A percentile compares a stretch with the other conserved stretches of the same genome.
These are phyloP conservation scores for Scaptomyza pallida DNA, from an alignment of 1,140 invertebrate genomes.

Conservation along the genomic window DNA sequence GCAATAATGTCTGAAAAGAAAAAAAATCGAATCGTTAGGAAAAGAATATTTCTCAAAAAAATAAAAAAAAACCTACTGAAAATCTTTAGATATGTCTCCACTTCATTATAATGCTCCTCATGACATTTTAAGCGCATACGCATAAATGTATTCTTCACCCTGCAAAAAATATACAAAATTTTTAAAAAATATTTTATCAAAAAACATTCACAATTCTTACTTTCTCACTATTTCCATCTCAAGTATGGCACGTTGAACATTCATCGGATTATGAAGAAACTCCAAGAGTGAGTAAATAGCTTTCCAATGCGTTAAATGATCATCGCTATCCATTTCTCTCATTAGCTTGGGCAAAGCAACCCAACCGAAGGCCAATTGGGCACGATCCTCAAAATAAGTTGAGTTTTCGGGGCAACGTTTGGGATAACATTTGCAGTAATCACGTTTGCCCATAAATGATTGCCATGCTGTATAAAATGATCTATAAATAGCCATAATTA, in stretches of 20 bases:
- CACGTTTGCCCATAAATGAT: slow-evolving; percentile 12
- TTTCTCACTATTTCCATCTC: slow-evolving; percentile 68
- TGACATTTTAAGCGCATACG: slow-evolving; percentile 50
- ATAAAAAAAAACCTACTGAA: slow-evolving; percentile 45
- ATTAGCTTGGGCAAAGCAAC: slow-evolving; percentile 70
- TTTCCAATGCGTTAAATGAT: slow-evolving; percentile 54
- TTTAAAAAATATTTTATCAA: no score
- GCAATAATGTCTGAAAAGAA: slow-evolving; percentile 57
- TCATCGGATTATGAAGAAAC: slow-evolving; percentile 64
- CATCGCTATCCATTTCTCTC: slow-evolving; percentile 65
- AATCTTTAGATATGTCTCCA: slow-evolving; percentile 58
- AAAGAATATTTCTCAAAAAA: no score
- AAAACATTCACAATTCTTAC: slow-evolving; percentile 26
- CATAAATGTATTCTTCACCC: slow-evolving; percentile 68
- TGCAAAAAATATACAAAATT: not conserved
- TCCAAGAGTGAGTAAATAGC: slow-evolving; percentile 62
- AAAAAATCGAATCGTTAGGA: not conserved
- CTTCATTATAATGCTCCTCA: slow-evolving; percentile 43
- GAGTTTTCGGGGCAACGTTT: slow-evolving; percentile 33
- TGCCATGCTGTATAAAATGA: slow-evolving; percentile 32
- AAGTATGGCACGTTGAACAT: slow-evolving; percentile 59
- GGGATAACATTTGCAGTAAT: slow-evolving; percentile 22
- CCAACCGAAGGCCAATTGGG: slow-evolving; percentile 69
- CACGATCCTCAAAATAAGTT: slow-evolving; percentile 63
- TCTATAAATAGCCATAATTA: no score